These are phyloP conservation scores for Epicauta chinensis DNA, from an alignment of 1,140 invertebrate genomes.

Conservation along the genomic window DNA sequence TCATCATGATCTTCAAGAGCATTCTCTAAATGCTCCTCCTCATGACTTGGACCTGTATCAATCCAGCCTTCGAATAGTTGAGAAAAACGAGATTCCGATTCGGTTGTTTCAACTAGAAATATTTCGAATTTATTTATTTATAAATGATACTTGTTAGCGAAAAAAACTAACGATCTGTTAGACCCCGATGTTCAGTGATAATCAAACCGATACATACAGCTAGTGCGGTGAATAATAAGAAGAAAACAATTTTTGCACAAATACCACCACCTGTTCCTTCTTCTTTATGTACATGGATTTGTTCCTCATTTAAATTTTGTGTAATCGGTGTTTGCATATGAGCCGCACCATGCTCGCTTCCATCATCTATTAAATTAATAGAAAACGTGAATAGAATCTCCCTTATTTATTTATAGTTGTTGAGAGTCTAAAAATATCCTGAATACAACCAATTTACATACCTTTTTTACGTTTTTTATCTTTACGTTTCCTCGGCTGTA, in stretches of 20 bases:
- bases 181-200: slow-evolving; percentile 69
- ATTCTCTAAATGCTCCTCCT: slow-evolving; percentile 47
- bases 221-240: slow-evolving; percentile 61
- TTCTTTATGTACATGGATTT: slow-evolving; percentile 70
- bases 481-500: slow-evolving; percentile 64
- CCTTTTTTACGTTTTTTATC: slow-evolving; percentile 67
- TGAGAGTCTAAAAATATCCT: slow-evolving; percentile 4
- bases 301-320: slow-evolving; percentile 48
- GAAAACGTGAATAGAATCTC: background rate
- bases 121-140: background rate
- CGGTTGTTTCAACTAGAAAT: slow-evolving; percentile 60
- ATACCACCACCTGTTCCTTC: slow-evolving; percentile 68
- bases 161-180: slow-evolving; percentile 64
- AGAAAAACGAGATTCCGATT: slow-evolving; percentile 64
- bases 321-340: slow-evolving; percentile 11
- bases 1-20: slow-evolving; percentile 36
- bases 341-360: slow-evolving; percentile 20
- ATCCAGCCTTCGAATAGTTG: slow-evolving; percentile 70
- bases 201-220: slow-evolving; percentile 67
- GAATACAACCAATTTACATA: slow-evolving; percentile 38
- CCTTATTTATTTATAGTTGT: background rate
- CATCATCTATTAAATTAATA: slow-evolving; percentile 24
- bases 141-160: slow-evolving; percentile 1
- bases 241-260: slow-evolving; percentile 77
- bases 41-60: slow-evolving; percentile 55